A percentile compares a stretch with the other conserved stretches of the same genome.
Conservation (phyloP, 2,888 invertebrate species). For the Corythucha ciliata region DNA sequence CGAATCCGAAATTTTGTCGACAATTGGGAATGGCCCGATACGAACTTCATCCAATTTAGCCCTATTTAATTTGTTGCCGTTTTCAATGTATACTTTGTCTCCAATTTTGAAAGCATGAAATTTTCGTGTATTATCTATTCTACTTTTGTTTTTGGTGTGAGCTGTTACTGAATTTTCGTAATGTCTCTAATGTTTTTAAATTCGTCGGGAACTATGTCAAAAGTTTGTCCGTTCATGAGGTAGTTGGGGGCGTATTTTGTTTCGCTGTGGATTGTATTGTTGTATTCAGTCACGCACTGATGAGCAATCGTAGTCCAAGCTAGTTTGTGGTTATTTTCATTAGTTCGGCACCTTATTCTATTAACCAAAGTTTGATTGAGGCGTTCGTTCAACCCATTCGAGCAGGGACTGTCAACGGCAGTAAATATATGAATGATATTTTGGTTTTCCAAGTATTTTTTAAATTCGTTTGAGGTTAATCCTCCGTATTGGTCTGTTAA, state of each 20-base stretch:
- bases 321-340: not conserved
- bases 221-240: not conserved
- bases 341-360: not conserved
- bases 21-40: slow-evolving; percentile 15
- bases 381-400: slow-evolving; percentile 2
- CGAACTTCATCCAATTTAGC: slow-evolving; percentile 14
- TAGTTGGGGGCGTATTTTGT: slow-evolving; percentile 11
- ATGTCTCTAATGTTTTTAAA: no score
- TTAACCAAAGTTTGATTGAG: slow-evolving; percentile 1
- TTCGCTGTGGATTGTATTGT: slow-evolving; percentile 6
- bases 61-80: slow-evolving; percentile 8
- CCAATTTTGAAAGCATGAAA: slow-evolving; percentile 17
- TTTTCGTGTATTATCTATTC: no score
- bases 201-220: not conserved
- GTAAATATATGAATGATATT: slow-evolving; percentile 27
- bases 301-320: slow-evolving; percentile 3
- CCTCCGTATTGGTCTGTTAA: slow-evolving; percentile 35
- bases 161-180: no score
- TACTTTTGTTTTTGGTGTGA: no score
- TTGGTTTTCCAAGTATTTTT: slow-evolving; percentile 31
- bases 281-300: slow-evolving; percentile 7
- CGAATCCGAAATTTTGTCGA: no score
- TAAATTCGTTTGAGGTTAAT: slow-evolving; percentile 35
- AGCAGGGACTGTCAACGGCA: slow-evolving; percentile 2
- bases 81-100: slow-evolving; percentile 13